A percentile compares a stretch with the other conserved stretches of the same genome.
These are phyloP conservation scores for Argyrosomus japonicus DNA, from an alignment of 2,113 vertebrate species.

Conservation along the genomic window DNA sequence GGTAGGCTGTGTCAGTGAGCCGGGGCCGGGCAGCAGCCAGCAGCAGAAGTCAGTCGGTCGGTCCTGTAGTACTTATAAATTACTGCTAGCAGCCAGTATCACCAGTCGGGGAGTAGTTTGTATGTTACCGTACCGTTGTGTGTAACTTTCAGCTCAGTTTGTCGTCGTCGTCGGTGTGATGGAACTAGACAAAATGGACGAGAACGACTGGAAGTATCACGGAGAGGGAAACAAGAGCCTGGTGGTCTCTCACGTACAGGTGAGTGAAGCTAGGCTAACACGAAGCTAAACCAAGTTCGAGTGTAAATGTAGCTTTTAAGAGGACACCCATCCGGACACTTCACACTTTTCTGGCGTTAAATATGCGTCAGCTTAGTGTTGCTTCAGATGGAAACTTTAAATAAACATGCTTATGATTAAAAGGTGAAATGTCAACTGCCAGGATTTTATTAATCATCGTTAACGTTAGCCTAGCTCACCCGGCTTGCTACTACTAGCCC, in stretches of 20 bases:
- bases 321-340: not conserved
- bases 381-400: not conserved
- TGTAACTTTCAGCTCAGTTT: conserved; percentile 2
- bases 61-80: not conserved
- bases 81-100: not conserved
- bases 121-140: not conserved
- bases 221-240: conserved; percentile 98
- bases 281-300: conserved; percentile 27
- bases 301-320: not conserved
- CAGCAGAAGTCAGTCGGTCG: not conserved
- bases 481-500: conserved; percentile 11
- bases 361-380: not conserved
- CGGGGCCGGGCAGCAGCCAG: conserved; percentile 3
- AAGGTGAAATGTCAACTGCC: conserved; percentile 3
- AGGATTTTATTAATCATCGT: not conserved
- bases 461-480: conserved; percentile 20
- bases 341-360: not conserved
- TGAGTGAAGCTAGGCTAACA: conserved; percentile 73
- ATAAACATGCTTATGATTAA: not conserved
- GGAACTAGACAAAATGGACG: conserved; percentile 96
- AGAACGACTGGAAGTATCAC: conserved; percentile 97
- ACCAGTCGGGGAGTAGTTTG: not conserved
- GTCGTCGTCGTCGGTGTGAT: conserved; percentile 79
- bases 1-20: not conserved
- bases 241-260: conserved; percentile 94